These are phyloP conservation scores for Takifugu rubripes DNA, from an alignment of 2,797 vertebrate genomes.

Conservation along the genomic window DNA sequence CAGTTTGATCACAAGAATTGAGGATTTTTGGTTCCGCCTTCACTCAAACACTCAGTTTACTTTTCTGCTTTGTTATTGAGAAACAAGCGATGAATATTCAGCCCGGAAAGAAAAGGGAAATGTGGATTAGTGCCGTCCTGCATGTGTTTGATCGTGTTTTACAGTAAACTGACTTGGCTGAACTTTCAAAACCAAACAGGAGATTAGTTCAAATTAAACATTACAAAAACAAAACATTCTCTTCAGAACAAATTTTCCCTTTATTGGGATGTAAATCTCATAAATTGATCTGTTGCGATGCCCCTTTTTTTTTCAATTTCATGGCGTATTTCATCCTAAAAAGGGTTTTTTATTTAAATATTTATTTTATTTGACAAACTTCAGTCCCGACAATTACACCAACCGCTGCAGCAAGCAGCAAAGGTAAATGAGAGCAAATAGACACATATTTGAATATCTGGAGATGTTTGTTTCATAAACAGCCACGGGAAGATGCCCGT, in stretches of 20 bases:
- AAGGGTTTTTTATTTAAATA: background rate
- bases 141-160: conserved; percentile 1
- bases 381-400: background rate
- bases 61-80: conserved; percentile 6
- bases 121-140: background rate
- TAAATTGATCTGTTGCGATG: background rate
- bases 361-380: background rate
- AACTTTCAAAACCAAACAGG: background rate
- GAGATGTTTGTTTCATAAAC: conserved; percentile 3
- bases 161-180: background rate
- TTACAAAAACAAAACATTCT: background rate
- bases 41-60: conserved; percentile 3
- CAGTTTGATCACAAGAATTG: no score
- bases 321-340: no score
- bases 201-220: background rate
- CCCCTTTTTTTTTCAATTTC: background rate
- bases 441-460: background rate
- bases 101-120: background rate
- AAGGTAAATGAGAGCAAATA: background rate
- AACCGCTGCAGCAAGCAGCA: background rate
- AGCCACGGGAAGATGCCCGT: conserved; percentile 1
- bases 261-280: background rate
- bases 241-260: background rate
- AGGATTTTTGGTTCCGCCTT: background rate
- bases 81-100: conserved; percentile 3